These are phyloP conservation scores for Typhlichthys eigenmanni DNA, from an alignment of 2,797 vertebrate genomes.

Conservation along the genomic window DNA sequence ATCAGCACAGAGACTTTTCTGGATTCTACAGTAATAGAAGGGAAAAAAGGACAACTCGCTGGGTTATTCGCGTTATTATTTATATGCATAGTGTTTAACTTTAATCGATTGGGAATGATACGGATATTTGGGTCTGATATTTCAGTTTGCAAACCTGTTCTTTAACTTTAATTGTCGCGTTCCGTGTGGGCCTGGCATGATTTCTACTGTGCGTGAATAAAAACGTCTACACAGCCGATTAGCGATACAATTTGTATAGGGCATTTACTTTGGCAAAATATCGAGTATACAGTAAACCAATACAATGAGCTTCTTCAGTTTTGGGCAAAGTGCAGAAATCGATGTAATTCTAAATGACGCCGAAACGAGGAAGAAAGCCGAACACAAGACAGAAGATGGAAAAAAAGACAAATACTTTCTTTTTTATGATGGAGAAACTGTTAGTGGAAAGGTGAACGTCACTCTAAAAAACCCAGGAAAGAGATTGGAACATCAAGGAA, in stretches of 20 bases:
- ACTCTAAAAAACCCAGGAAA: conserved; percentile 93
- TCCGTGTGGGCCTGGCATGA: conserved; percentile 37
- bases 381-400: conserved; percentile 94
- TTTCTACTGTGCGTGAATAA: conserved; percentile 24
- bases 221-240: conserved; percentile 10
- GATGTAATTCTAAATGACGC: conserved; percentile 90
- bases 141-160: conserved; percentile 13
- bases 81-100: conserved; percentile 34
- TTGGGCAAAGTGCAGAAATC: conserved; percentile 92
- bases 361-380: conserved; percentile 89
- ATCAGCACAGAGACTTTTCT: neutral
- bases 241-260: neutral
- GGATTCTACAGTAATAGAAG: neutral
- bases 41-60: conserved; percentile 22
- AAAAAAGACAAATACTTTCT: conserved; percentile 97
- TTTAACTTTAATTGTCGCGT: conserved; percentile 2
- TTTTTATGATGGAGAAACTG: conserved; percentile 95
- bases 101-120: conserved; percentile 17
- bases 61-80: conserved; percentile 31
- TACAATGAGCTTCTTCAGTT: conserved; percentile 93
- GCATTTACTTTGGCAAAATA: conserved; percentile 6
- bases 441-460: conserved; percentile 91
- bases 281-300: neutral
- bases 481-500: conserved; percentile 94
- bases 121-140: conserved; percentile 47